Percentiles rank a stretch among this genome's conserved stretches.
These are phyloP conservation scores for Drosophila auraria DNA, from an alignment of 1,140 invertebrate species.

Conservation along the genomic window DNA sequence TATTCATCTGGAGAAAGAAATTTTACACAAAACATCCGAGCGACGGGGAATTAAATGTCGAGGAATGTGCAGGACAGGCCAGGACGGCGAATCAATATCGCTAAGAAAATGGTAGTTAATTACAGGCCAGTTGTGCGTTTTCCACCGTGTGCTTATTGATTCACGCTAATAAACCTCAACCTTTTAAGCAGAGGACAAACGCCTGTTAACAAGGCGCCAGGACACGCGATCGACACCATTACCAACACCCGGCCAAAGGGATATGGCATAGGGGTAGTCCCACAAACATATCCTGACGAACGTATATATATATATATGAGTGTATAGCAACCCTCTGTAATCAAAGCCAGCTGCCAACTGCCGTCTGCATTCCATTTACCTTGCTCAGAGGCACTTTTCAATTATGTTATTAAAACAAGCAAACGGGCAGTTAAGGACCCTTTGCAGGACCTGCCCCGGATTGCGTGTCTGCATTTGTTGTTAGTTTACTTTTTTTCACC, in stretches of 20 bases:
- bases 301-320: background rate
- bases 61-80: constrained; percentile 23
- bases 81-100: constrained; percentile 54
- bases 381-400: constrained; percentile 74
- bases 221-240: constrained; percentile 65
- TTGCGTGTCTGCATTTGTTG: constrained; percentile 49
- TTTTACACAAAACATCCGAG: constrained; percentile 6
- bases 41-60: constrained; percentile 8
- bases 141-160: constrained; percentile 63
- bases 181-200: constrained; percentile 68
- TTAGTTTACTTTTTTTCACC: constrained; percentile 15
- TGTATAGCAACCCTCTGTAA: constrained; percentile 55
- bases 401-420: constrained; percentile 83
- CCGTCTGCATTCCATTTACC: constrained; percentile 65
- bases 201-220: constrained; percentile 67
- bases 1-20: constrained; percentile 56
- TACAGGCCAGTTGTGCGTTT: constrained; percentile 41
- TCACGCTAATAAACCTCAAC: constrained; percentile 67
- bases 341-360: constrained; percentile 61
- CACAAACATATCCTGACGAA: background rate
- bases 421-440: constrained; percentile 58
- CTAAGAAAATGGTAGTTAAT: constrained; percentile 74
- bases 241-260: constrained; percentile 25
- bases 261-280: constrained; percentile 27
- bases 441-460: constrained; percentile 58